Percentiles rank a stretch among this genome's conserved stretches.
Evolutionary conservation across 2,113 vertebrate species (phyloP).

Genomic region (Aviceda subcristata): DNA sequence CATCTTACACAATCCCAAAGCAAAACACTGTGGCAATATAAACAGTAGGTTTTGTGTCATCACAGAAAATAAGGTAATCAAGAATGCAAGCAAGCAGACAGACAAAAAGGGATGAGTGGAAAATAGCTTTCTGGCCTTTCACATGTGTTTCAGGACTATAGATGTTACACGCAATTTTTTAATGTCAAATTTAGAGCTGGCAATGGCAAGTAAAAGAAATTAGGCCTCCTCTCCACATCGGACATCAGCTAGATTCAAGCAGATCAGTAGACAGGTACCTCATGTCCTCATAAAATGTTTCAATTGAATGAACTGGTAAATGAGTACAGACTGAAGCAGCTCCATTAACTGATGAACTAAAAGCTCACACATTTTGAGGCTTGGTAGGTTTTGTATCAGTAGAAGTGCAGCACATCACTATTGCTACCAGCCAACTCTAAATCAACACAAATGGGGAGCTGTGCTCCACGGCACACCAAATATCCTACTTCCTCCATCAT

Average conservation of each 20-base stretch:
- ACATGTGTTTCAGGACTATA: not conserved
- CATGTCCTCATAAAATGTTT: not conserved
- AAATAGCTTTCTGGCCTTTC: not conserved
- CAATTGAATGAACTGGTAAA: not conserved
- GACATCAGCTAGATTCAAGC: not conserved
- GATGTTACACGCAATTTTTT: not conserved
- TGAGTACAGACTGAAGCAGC: not conserved
- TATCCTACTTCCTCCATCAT: not conserved
- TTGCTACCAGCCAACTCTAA: not conserved
- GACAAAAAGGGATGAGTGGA: not conserved
- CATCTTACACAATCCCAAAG: not conserved
- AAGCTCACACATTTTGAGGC: not conserved
- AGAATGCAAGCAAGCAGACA: not conserved
- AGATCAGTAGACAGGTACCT: not conserved
- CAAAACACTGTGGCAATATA: not conserved
- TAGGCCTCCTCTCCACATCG: not conserved
- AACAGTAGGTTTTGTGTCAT: not conserved
- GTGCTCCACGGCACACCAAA: not conserved
- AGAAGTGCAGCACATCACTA: not conserved
- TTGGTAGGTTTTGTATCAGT: not conserved
- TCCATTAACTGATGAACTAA: not conserved
- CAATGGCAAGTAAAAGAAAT: not conserved
- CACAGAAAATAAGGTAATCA: not conserved
- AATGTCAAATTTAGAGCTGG: not conserved
- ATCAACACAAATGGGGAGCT: not conserved